Percentiles rank a stretch among this genome's conserved stretches.
phyloP scores from a whole-genome alignment of 2,797 vertebrate species.

The Lagorchestes hirsutus region DNA sequence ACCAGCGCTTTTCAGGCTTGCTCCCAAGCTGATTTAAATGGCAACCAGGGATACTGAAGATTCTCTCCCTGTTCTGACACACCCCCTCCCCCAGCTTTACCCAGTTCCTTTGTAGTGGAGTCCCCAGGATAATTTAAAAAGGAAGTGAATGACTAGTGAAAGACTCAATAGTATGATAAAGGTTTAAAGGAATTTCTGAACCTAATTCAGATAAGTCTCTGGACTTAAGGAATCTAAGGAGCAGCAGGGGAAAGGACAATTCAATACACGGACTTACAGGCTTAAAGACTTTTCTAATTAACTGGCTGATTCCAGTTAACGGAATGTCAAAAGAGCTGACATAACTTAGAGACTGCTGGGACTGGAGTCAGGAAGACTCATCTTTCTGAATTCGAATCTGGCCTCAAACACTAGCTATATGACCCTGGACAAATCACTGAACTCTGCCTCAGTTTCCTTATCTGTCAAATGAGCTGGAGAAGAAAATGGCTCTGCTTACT shows the following conservation, averaged over 20 bases:
- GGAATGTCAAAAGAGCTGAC: neutral
- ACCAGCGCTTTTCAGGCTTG: neutral
- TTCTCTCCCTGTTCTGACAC: neutral
- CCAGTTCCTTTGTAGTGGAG: neutral
- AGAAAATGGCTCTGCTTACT: neutral
- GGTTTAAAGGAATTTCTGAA: neutral
- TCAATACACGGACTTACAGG: neutral
- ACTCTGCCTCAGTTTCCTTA: neutral
- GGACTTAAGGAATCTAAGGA: neutral
- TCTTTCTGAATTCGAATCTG: neutral
- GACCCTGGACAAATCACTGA: neutral
- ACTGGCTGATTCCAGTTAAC: neutral
- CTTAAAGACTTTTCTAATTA: neutral
- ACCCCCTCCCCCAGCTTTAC: neutral
- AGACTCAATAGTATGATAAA: neutral
- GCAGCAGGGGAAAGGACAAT: neutral
- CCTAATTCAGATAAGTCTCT: neutral
- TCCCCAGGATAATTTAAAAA: neutral
- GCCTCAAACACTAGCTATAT: neutral
- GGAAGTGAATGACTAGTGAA: neutral
- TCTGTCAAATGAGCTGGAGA: neutral
- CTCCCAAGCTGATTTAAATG: neutral
- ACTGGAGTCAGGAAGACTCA: neutral
- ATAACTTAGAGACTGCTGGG: accelerated
- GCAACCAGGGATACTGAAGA: neutral